phyloP scores from a whole-genome alignment of 2,113 vertebrate genomes.

The Sturnira hondurensis region DNA sequence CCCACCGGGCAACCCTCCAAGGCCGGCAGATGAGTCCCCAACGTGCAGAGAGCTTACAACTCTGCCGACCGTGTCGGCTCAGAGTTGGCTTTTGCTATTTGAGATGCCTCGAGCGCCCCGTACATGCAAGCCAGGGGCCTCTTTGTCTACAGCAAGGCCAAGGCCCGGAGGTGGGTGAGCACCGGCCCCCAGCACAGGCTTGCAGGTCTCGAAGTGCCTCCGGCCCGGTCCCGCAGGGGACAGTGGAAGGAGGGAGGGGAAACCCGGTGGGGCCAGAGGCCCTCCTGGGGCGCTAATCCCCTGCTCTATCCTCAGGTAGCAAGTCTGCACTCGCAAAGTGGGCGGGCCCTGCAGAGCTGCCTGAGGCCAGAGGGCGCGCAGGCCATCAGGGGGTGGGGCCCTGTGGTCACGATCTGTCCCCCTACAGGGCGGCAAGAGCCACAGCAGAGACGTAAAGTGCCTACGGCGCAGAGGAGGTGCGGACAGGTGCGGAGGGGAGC shows the following conservation, averaged over 20 bases:
- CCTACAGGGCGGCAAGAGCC: too few relatives aligned
- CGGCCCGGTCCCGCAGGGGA: not conserved
- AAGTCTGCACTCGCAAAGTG: not conserved
- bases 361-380: not conserved
- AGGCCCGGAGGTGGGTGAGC: not conserved
- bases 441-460: not conserved
- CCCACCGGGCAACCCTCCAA: not conserved
- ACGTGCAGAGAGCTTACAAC: not conserved
- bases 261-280: not conserved
- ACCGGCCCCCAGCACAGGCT: not conserved
- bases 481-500: not conserved
- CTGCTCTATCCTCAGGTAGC: not conserved
- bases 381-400: not conserved
- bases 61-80: not conserved
- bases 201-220: not conserved
- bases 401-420: not conserved
- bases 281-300: not conserved
- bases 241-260: not conserved
- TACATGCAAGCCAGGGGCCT: not conserved
- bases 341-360: not conserved
- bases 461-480: not conserved
- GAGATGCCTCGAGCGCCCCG: not conserved
- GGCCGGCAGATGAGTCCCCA: not conserved
- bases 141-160: not conserved
- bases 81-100: not conserved